Evolutionary conservation across 2,888 invertebrate genomes (phyloP).

Genomic region (Himalopsyche kuldschensis): DNA sequence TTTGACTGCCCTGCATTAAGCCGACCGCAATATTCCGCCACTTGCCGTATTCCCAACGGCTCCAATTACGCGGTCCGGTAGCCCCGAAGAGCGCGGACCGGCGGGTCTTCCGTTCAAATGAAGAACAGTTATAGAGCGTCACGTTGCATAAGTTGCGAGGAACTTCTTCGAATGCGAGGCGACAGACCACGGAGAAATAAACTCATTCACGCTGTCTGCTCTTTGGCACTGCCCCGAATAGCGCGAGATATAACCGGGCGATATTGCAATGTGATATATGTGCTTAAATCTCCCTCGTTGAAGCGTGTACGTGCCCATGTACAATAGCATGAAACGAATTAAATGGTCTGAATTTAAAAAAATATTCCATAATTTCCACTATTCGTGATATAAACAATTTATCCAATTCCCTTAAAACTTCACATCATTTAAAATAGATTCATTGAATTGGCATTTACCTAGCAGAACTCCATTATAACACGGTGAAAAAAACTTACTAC

Average conservation of each 20-base stretch:
- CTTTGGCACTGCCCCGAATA: not conserved
- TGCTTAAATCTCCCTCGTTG: too few species aligned
- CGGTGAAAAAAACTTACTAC: too few species aligned
- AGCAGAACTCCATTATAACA: too few species aligned
- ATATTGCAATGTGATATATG: too few species aligned
- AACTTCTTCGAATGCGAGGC: not conserved
- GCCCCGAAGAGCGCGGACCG: not conserved
- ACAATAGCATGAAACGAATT: too few species aligned
- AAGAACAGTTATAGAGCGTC: not conserved
- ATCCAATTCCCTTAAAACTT: too few species aligned
- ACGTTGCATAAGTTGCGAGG: not conserved
- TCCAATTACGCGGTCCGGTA: not conserved
- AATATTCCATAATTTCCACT: too few species aligned
- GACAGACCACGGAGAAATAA: not conserved
- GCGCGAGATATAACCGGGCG: not conserved
- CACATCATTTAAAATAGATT: too few species aligned
- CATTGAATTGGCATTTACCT: too few species aligned
- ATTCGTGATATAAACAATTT: too few species aligned
- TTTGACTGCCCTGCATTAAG: not conserved
- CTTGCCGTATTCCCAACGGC: not conserved
- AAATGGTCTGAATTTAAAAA: too few species aligned
- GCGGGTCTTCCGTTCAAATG: not conserved
- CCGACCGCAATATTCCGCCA: not conserved
- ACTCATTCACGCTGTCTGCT: not conserved
- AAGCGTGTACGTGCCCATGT: too few species aligned